A percentile compares a stretch with the other conserved stretches of the same genome.
Evolutionary conservation across 1,140 invertebrate species (phyloP).

Genomic region (Grapholita molesta): DNA sequence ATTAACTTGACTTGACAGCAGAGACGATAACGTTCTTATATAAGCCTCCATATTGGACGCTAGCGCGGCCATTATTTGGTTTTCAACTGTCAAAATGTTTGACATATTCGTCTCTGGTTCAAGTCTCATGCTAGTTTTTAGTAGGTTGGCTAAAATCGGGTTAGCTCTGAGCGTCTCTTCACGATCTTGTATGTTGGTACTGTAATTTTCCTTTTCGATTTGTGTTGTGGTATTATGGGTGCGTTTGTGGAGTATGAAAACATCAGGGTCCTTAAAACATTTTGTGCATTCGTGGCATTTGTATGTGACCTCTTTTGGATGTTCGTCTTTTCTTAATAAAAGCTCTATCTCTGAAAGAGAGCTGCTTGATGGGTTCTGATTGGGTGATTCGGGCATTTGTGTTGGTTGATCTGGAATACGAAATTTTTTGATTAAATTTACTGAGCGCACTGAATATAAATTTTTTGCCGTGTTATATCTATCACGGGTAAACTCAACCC

Average conservation of each 20-base stretch:
- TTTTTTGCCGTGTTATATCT: no score
- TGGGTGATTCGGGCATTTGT: not conserved
- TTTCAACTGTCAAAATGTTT: constrained; percentile 47
- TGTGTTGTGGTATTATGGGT: constrained; percentile 28
- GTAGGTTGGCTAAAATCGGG: constrained; percentile 57
- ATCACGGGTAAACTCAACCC: no score
- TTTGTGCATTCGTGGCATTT: constrained; percentile 59
- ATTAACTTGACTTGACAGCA: constrained; percentile 30
- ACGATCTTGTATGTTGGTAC: not conserved
- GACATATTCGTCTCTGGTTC: constrained; percentile 17
- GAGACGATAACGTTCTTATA: constrained; percentile 46
- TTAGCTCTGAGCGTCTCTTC: constrained; percentile 55
- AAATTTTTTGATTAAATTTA: not conserved
- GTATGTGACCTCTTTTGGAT: constrained; percentile 28
- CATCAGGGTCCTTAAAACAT: constrained; percentile 67
- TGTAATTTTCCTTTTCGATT: not conserved
- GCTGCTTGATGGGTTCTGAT: not conserved
- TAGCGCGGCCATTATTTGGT: constrained; percentile 52
- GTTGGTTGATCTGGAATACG: not conserved
- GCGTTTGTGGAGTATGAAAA: constrained; percentile 57
- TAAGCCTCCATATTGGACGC: constrained; percentile 56
- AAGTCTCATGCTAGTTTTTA: constrained; percentile 26
- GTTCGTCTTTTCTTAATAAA: not conserved
- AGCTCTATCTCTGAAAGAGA: not conserved
- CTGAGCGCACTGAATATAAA: no score